A percentile compares a stretch with the other conserved stretches of the same genome.
phyloP scores from a whole-genome alignment of 2,797 vertebrate species.

The Ceyx erithaca region DNA sequence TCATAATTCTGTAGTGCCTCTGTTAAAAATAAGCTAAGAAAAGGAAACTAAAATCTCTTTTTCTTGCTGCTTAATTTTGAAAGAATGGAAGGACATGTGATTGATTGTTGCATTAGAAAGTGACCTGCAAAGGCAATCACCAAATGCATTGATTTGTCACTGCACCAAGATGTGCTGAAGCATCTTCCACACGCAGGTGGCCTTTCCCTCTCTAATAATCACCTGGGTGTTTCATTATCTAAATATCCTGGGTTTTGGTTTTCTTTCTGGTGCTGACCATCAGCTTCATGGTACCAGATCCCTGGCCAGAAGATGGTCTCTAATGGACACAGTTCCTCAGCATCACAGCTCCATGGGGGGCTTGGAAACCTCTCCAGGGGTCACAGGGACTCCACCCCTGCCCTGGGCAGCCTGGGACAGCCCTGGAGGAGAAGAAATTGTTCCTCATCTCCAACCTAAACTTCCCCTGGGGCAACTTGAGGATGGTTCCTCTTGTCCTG shows the following conservation, averaged over 20 bases:
- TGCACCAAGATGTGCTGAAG: background rate
- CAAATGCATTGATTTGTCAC: background rate
- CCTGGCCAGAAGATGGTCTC: background rate
- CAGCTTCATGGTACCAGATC: background rate
- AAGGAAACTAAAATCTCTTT: conserved; percentile 67
- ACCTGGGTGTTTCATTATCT: fast-evolving
- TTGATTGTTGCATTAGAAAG: conserved; percentile 33
- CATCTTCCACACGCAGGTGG: background rate
- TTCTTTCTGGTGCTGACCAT: background rate
- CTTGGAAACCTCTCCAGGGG: too few relatives aligned
- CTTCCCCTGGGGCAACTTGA: background rate
- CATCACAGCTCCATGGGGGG: too few relatives aligned
- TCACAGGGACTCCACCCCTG: too few relatives aligned
- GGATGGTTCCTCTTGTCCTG: too few relatives aligned
- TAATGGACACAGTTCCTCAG: background rate
- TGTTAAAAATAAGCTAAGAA: conserved; percentile 73
- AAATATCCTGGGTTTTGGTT: fast-evolving
- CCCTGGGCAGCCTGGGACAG: too few relatives aligned
- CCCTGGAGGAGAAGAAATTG: background rate
- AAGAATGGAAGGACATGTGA: background rate
- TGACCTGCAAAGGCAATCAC: conserved; percentile 29
- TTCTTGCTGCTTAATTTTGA: conserved; percentile 61
- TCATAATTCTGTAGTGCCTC: conserved; percentile 72
- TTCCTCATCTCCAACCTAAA: background rate
- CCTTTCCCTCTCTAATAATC: background rate